Evolutionary conservation across 2,888 invertebrate genomes (phyloP).

Genomic region (Lycia hirtaria): DNA sequence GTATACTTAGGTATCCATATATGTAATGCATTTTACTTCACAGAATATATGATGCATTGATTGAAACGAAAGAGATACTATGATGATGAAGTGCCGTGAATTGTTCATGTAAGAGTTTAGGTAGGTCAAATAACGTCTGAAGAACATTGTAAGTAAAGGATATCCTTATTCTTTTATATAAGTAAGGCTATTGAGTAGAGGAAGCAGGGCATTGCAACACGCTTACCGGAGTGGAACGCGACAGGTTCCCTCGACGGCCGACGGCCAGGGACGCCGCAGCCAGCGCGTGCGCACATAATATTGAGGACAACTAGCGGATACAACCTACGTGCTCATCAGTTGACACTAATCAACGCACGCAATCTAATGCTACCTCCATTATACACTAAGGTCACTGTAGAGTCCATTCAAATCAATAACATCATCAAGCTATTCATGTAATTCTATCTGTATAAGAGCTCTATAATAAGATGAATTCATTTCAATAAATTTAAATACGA

Average conservation of each 20-base stretch:
- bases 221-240: constrained; percentile 72
- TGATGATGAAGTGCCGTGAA: not conserved
- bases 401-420: constrained; percentile 24
- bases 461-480: constrained; percentile 13
- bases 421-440: constrained; percentile 31
- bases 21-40: constrained; percentile 34
- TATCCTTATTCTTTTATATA: constrained; percentile 23
- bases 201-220: constrained; percentile 68
- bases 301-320: constrained; percentile 70
- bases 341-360: constrained; percentile 50
- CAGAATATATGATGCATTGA: constrained; percentile 30
- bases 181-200: constrained; percentile 23
- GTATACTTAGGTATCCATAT: constrained; percentile 21
- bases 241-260: constrained; percentile 70
- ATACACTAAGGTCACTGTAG: constrained; percentile 42
- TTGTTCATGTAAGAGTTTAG: not conserved
- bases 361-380: constrained; percentile 45
- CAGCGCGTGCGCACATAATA: constrained; percentile 65
- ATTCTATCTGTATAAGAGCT: not conserved
- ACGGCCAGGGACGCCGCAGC: constrained; percentile 59
- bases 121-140: not conserved
- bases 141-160: constrained; percentile 12
- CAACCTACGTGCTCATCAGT: constrained; percentile 56
- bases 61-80: constrained; percentile 11
- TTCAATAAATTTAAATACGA: constrained; percentile 13